A percentile compares a stretch with the other conserved stretches of the same genome.
These are phyloP conservation scores for Pangasius mekongensis DNA, from an alignment of 2,797 vertebrate genomes.

Conservation along the genomic window DNA sequence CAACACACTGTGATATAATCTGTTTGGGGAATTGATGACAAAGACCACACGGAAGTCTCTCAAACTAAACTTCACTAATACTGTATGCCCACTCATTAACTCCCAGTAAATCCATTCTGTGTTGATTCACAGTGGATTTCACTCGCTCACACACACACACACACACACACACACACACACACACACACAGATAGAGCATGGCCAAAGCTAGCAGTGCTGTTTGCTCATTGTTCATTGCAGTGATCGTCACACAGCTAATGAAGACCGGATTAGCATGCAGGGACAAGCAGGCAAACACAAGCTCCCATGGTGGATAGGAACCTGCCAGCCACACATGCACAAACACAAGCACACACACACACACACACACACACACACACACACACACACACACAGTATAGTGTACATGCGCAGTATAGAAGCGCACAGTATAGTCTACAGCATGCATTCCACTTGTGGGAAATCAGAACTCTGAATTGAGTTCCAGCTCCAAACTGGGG, in stretches of 20 bases:
- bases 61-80: not conserved
- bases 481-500: not conserved
- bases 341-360: no score
- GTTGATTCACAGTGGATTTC: slow-evolving; percentile 41
- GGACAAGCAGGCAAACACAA: slow-evolving; percentile 49
- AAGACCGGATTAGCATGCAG: slow-evolving; percentile 47
- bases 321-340: slow-evolving; percentile 15
- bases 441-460: not conserved
- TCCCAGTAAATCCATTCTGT: not conserved
- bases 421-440: not conserved
- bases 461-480: not conserved
- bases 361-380: slow-evolving; percentile 13
- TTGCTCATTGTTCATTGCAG: slow-evolving; percentile 53
- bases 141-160: not conserved
- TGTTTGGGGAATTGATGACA: not conserved
- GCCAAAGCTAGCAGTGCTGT: slow-evolving; percentile 48
- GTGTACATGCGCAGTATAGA: not conserved
- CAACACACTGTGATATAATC: not conserved
- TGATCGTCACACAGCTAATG: slow-evolving; percentile 53
- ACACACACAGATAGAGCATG: slow-evolving; percentile 12
- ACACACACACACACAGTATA: not conserved
- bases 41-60: not conserved
- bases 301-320: slow-evolving; percentile 44
- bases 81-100: not conserved
- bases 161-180: not conserved